phyloP scores from a whole-genome alignment of 2,797 vertebrate genomes.

The Staurois parvus region DNA sequence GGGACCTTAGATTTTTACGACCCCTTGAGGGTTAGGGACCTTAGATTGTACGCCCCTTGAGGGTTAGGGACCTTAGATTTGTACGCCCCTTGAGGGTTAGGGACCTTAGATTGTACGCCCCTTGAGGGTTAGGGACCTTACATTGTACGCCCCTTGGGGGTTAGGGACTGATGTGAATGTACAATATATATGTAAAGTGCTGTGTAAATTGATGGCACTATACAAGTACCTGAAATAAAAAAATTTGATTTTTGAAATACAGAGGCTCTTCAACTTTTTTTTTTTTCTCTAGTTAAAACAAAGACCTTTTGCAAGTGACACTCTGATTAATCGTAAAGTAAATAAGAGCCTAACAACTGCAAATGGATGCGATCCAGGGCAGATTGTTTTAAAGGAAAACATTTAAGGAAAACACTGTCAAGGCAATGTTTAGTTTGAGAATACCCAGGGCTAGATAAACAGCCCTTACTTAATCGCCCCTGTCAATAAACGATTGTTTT shows the following conservation, averaged over 20 bases:
- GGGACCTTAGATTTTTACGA: too few relatives aligned
- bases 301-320: conserved; percentile 62
- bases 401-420: conserved; percentile 65
- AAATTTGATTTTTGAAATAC: not conserved
- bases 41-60: too few relatives aligned
- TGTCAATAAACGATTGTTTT: conserved; percentile 70
- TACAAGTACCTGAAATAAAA: too few relatives aligned
- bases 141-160: too few relatives aligned
- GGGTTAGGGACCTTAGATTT: too few relatives aligned
- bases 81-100: too few relatives aligned
- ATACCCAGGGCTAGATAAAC: conserved; percentile 69
- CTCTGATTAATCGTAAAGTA: conserved; percentile 57
- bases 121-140: too few relatives aligned
- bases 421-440: conserved; percentile 62
- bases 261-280: not conserved
- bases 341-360: conserved; percentile 65
- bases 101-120: too few relatives aligned
- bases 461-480: conserved; percentile 70
- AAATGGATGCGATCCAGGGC: conserved; percentile 52
- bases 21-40: too few relatives aligned
- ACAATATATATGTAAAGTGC: too few relatives aligned
- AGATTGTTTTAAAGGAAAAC: conserved; percentile 64
- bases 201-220: too few relatives aligned
- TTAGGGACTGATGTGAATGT: too few relatives aligned
- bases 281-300: conserved; percentile 37